Evolutionary conservation across 2,888 invertebrate genomes (phyloP), one percentile per base, ranked within the genome.

Genomic region (Lutraria lutraria): DNA sequence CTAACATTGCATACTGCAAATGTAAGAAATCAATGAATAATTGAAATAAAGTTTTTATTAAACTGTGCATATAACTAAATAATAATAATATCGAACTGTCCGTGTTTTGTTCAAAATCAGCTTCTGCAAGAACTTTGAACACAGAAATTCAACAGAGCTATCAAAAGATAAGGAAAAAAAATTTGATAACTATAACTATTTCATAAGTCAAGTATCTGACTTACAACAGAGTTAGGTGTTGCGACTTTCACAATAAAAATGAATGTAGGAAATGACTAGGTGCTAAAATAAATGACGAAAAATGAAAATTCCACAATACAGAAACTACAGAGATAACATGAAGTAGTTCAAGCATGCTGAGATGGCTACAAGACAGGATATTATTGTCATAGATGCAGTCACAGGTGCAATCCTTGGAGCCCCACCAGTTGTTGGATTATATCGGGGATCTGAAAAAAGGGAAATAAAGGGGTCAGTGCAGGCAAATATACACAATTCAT

Each of bases 301-400:
- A 85, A 85, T 80, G 60, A 80, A 79, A 25, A 56, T 52, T 76
- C 31, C 54, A 85, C 79, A 56, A 80, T 60, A 85, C 31, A 21
- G 0, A 80, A 31, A 80, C 79, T 85, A 80, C 79, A 89, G 86
- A 91, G 81, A 91, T 87, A 90, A 91, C 84, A 90, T 63, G 80
- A 87, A 90, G 91, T 88, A 76, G 88, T 82, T 88, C 43, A 91
- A 63, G 83, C 91, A 91, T 90, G 91, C 91, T 86, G 34, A 83
- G 16, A 91, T 43, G 53, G 91, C 85, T 72, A 88, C 87, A 54
- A 91, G 87, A 81, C 86, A 87, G 86, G 89, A 88, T 82, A 90
- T 68, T 87, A 90, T 81, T 53, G 86, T 86, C 80, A 86, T 79
- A 60, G 88, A 56, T 34, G 88, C 81, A 79, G 68, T 76, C 34